Percentiles rank a stretch among this genome's conserved stretches.
These are phyloP conservation scores for Xiphophorus maculatus DNA, from an alignment of 2,113 vertebrate genomes.

Conservation along the genomic window DNA sequence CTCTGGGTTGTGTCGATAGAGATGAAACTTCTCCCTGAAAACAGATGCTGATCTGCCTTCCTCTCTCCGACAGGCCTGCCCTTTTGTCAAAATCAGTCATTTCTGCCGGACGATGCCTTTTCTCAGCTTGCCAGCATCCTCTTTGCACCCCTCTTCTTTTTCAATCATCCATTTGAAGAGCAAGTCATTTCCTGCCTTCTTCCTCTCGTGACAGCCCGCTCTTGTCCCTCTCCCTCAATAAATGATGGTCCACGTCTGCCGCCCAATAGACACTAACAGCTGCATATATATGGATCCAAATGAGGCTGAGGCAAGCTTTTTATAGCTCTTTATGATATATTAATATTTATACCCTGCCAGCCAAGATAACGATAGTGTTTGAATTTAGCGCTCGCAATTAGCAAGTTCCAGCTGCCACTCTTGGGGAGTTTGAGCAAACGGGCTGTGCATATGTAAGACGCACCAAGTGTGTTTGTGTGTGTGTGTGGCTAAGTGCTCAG, in stretches of 20 bases:
- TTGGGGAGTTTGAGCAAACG: conserved; percentile 13
- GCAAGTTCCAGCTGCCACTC: conserved; percentile 63
- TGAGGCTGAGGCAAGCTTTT: conserved; percentile 50
- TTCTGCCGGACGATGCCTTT: conserved; percentile 1
- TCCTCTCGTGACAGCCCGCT: conserved; percentile 28
- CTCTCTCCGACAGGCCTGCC: background rate
- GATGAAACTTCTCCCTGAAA: conserved; percentile 27
- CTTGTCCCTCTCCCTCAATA: conserved; percentile 28
- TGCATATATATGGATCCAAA: conserved; percentile 72
- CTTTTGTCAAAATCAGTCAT: conserved; percentile 24
- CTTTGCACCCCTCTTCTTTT: conserved; percentile 5
- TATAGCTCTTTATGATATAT: conserved; percentile 70
- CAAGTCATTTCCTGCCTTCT: conserved; percentile 56
- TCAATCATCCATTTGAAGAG: conserved; percentile 36
- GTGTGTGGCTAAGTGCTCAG: background rate
- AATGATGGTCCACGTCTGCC: conserved; percentile 26
- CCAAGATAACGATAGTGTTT: conserved; percentile 59
- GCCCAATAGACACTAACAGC: conserved; percentile 54
- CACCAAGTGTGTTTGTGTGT: background rate
- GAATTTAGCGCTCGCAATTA: conserved; percentile 74
- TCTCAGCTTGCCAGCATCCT: conserved; percentile 31
- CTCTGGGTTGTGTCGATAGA: background rate
- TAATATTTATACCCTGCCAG: conserved; percentile 73
- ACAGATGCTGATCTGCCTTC: conserved; percentile 28
- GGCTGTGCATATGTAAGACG: background rate